phyloP scores from a whole-genome alignment of 1,140 invertebrate species.

The Diabrotica undecimpunctata region DNA sequence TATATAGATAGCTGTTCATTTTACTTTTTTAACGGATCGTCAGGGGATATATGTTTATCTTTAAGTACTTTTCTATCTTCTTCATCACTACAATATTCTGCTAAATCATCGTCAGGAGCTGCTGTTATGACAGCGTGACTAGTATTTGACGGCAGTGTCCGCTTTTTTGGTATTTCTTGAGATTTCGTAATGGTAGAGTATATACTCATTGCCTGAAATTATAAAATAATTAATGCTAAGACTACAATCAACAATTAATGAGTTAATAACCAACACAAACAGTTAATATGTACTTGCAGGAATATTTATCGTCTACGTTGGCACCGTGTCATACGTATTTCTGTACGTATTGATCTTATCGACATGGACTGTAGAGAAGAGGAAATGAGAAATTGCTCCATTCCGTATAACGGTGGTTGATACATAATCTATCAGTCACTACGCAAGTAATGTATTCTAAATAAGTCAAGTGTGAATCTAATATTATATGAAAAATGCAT shows the following conservation, averaged over 20 bases:
- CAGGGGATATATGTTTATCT: slow-evolving; percentile 14
- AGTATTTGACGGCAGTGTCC: slow-evolving; percentile 14
- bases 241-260: no score
- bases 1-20: neutral
- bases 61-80: slow-evolving; percentile 45
- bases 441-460: no score
- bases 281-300: no score
- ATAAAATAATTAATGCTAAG: neutral
- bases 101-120: slow-evolving; percentile 42
- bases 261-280: no score
- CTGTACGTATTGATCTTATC: neutral
- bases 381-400: neutral
- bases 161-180: slow-evolving; percentile 23
- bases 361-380: neutral
- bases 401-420: neutral
- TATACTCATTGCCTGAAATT: slow-evolving; percentile 64
- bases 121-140: slow-evolving; percentile 25
- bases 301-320: no score
- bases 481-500: no score
- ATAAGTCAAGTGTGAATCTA: no score
- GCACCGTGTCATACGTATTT: no score
- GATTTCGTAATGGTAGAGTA: slow-evolving; percentile 60
- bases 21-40: neutral
- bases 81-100: slow-evolving; percentile 58
- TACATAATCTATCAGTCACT: no score